Base-by-base conservation (phyloP, 2,113 vertebrate genomes). In the Corythoichthys intestinalis region DNA sequence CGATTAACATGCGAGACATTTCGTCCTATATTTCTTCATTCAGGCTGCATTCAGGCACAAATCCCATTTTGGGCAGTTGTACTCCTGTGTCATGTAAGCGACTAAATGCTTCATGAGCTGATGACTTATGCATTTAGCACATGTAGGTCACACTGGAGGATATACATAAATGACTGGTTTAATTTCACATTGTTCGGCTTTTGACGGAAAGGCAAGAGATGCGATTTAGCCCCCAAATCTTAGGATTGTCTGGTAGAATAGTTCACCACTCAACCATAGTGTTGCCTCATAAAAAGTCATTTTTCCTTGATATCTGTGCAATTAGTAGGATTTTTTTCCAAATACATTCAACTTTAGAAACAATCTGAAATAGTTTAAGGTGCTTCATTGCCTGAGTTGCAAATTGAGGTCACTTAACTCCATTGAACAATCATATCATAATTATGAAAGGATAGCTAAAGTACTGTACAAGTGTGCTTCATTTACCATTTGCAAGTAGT, bases 31-130 rank as follows among this genome's bases (percentile, higher is more conserved):
- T 68, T 35, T 65, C n/a, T 63, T 52, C 41, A 76, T 41, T 58
- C 44, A 4, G 17, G 46, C 9, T 15, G 46, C 13, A 59, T 61
- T 38, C 11, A 47, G 39, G 65, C 59, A 49, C 61, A 62, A 75
- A 70, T 17, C 54, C 63, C 14, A 17, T 73, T 70, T 73, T 74
- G 67, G 34, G 56, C 68, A 37, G 17, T 70, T 81, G 61, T 62
- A 65, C 49, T 74, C 41, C 7, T 1, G 0, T 54, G 53, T 34
- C 76, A 48, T 70, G 74, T 65, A 67, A 75, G 65, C 63, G 67
- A 66, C 70, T 71, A 73, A 67, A 71, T 79, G n/a, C 68, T 78
- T 67, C 38, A 66, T 59, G 41, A 69, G 54, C 67, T 41, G 49
- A 57, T 82, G 72, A 71, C 66, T 62, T 6, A 62, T 47, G 41